Percentiles rank a stretch among this genome's conserved stretches.
Evolutionary conservation across 1,140 invertebrate genomes (phyloP).

Genomic region (Lepidotrigona ventralis): DNA sequence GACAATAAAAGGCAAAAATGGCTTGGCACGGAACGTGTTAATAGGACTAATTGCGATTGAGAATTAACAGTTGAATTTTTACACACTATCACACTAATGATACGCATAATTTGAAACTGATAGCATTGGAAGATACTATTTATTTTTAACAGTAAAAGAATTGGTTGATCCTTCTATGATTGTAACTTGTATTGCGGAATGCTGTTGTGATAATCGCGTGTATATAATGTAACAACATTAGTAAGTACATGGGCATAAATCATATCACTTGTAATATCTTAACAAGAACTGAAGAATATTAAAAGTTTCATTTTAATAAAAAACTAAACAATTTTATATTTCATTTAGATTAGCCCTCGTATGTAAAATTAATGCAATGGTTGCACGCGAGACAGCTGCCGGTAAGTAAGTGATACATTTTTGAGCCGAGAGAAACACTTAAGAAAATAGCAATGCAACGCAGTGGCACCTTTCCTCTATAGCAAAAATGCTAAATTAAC

Average conservation of each 20-base stretch:
- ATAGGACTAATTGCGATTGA: not conserved
- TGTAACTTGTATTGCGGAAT: not conserved
- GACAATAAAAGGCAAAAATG: too few species aligned
- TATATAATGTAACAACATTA: conserved; percentile 17
- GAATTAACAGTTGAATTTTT: not conserved
- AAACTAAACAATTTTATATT: not conserved
- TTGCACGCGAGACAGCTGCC: not conserved
- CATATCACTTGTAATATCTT: not conserved
- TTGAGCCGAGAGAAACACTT: too few species aligned
- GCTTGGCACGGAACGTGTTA: too few species aligned
- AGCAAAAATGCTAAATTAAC: not conserved
- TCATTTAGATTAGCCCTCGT: not conserved
- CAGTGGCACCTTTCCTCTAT: not conserved
- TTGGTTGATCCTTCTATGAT: not conserved
- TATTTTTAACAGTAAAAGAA: too few species aligned
- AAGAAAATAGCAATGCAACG: not conserved
- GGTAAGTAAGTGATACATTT: conserved; percentile 21
- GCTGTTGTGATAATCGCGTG: not conserved
- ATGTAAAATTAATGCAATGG: not conserved
- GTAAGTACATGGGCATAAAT: not conserved
- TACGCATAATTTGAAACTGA: too few species aligned
- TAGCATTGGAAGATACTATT: not conserved
- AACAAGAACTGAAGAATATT: not conserved
- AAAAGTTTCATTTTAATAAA: not conserved
- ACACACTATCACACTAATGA: not conserved